Conservation (phyloP, 1,140 invertebrate species). For the Nilaparvata lugens region DNA sequence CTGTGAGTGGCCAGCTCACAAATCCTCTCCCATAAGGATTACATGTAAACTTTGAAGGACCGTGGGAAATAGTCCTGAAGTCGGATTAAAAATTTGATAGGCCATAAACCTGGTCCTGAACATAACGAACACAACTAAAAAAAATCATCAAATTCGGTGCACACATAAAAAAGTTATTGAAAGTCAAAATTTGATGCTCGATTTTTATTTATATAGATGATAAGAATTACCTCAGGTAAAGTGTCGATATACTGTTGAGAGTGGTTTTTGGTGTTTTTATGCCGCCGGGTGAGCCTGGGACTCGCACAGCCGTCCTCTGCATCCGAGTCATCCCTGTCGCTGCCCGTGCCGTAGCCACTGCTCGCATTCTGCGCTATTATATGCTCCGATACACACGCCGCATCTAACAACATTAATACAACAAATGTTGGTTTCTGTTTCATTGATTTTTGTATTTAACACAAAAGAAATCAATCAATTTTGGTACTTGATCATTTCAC, state of each 20-base stretch:
- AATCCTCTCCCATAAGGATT: too few relatives aligned
- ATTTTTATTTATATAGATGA: too few relatives aligned
- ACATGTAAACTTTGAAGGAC: too few relatives aligned
- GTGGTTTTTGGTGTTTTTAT: conserved; percentile 14
- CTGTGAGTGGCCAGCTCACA: too few relatives aligned
- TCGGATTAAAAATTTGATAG: too few relatives aligned
- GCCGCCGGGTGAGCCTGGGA: conserved; percentile 18
- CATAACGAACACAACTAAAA: neutral
- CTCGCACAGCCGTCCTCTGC: conserved; percentile 23
- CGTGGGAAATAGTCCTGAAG: neutral
- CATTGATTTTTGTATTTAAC: neutral
- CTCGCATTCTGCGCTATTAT: conserved; percentile 1
- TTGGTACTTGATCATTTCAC: too few relatives aligned
- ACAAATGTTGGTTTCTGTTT: neutral
- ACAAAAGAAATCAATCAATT: neutral
- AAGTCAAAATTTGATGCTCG: too few relatives aligned
- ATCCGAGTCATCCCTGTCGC: conserved; percentile 26
- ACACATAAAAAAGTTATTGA: too few relatives aligned
- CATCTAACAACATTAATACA: conserved; percentile 3
- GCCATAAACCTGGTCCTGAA: too few relatives aligned
- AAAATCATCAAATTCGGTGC: conserved; percentile 5
- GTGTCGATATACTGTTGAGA: conserved; percentile 65
- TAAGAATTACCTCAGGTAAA: conserved; percentile 71
- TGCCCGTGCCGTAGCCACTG: conserved; percentile 13
- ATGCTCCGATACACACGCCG: conserved; percentile 5